A percentile compares a stretch with the other conserved stretches of the same genome.
These are phyloP conservation scores for Drosophila subquinaria DNA, from an alignment of 2,888 invertebrate species.

Conservation along the genomic window DNA sequence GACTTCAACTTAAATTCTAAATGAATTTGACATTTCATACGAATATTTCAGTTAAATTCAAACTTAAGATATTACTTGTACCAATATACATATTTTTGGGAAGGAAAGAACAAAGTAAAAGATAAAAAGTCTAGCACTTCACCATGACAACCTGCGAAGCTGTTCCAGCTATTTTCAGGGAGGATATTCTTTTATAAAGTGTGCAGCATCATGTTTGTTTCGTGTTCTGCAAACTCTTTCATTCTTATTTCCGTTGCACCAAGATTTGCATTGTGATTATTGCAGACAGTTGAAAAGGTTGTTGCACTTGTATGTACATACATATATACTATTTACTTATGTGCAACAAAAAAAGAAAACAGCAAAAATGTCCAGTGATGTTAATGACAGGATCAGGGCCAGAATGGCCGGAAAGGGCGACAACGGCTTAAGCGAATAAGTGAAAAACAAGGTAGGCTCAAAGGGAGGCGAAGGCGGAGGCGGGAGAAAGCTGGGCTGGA, in stretches of 20 bases:
- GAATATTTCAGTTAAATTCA: too few species aligned
- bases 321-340: conserved; percentile 15
- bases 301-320: conserved; percentile 8
- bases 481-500: conserved; percentile 2
- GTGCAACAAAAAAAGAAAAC: conserved; percentile 14
- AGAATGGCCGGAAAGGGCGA: conserved; percentile 9
- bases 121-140: background rate
- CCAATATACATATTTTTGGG: too few species aligned
- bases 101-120: background rate
- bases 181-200: background rate
- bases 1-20: too few species aligned
- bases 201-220: conserved; percentile 35
- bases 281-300: conserved; percentile 25
- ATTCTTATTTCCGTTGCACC: conserved; percentile 40
- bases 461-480: background rate
- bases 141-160: background rate
- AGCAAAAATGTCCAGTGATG: conserved; percentile 40
- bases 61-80: too few species aligned
- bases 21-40: too few species aligned
- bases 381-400: conserved; percentile 49
- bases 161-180: background rate
- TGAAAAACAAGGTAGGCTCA: conserved; percentile 57
- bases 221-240: conserved; percentile 16
- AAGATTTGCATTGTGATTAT: conserved; percentile 61
- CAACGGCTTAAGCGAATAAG: conserved; percentile 46